Evolutionary conservation across 2,797 vertebrate genomes (phyloP).

Genomic region (Ctenochaetus hawaiiensis): DNA sequence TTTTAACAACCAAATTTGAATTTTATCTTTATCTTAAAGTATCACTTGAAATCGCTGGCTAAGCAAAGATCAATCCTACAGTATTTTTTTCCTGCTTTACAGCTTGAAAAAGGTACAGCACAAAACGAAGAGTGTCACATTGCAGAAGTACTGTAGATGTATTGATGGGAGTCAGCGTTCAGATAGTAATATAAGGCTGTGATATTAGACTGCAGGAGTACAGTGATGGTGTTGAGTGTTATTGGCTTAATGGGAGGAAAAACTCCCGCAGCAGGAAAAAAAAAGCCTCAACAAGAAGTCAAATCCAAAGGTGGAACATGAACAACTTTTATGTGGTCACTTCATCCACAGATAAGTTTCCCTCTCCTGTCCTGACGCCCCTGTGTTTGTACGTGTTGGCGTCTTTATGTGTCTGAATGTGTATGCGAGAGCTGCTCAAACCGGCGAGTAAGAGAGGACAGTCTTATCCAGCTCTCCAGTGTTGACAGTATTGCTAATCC

Average conservation of each 20-base stretch:
- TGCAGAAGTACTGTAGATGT: neutral
- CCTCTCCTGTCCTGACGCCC: slow-evolving; percentile 42
- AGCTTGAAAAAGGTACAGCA: neutral
- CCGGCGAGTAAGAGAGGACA: slow-evolving; percentile 84
- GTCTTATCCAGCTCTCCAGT: slow-evolving; percentile 94
- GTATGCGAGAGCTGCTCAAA: slow-evolving; percentile 80
- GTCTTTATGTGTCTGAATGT: slow-evolving; percentile 74
- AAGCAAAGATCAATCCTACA: neutral
- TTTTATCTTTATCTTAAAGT: neutral
- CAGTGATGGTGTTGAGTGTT: neutral
- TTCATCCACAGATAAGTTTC: slow-evolving; percentile 42
- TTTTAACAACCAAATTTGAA: neutral
- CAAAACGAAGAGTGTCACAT: neutral
- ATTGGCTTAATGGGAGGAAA: neutral
- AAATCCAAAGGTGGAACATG: slow-evolving; percentile 35
- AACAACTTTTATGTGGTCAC: slow-evolving; percentile 30
- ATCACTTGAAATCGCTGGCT: neutral
- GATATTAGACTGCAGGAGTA: neutral
- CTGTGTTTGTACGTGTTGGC: slow-evolving; percentile 56
- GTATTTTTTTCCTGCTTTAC: neutral
- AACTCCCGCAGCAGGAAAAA: neutral
- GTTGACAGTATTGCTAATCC: slow-evolving; percentile 99
- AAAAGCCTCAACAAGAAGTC: slow-evolving; percentile 21
- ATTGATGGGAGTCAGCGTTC: neutral
- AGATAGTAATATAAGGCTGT: neutral